Base-by-base conservation (phyloP, 2,797 vertebrate species). In the Knipowitschia caucasica region DNA sequence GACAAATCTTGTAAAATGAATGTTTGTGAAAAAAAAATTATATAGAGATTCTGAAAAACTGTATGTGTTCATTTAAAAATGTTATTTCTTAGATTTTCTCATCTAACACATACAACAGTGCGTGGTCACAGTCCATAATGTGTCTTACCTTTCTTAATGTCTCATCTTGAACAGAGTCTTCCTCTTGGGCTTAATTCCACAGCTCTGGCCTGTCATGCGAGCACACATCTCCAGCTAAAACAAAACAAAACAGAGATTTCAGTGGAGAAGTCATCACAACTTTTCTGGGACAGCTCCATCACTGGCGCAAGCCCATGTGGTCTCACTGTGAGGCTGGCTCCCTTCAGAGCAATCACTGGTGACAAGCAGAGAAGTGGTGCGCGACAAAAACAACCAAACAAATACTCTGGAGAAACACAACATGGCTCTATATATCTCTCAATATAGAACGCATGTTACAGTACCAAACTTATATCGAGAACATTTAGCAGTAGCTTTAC, bases 91-190 rank as follows among this genome's bases (percentile, higher is more conserved):
- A n/a, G 8, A 30, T 15, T 17, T 7, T 31, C 55, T 59, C 40
- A 39, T n/a, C n/a, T n/a, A n/a, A n/a, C n/a, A n/a, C n/a, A n/a
- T n/a, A n/a, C n/a, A n/a, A n/a, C n/a, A n/a, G n/a, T n/a, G n/a
- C n/a, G n/a, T n/a, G n/a, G n/a, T n/a, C n/a, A 62, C 53, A 25
- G 11, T 11, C 14, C 4, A 39, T 36, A 64, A 43, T 44, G 38
- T 20, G 54, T 65, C 77, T 78, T 53, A 86, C 86, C 69, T 47
- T 56, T 47, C 77, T 79, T 84, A 86, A 27, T 69, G 80, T 76
- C 64, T 79, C 77, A 81, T 80, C 61, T 65, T 81, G n/a, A 55
- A 46, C 82, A 78, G 83, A 20, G 33, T 80, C 44, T 75, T 56
- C 62, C 54, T 59, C 55, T 63, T 30, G 69, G 50, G 64, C 45